Evolutionary conservation across 2,888 invertebrate species (phyloP).

Genomic region (Hirtodrosophila histrioides): DNA sequence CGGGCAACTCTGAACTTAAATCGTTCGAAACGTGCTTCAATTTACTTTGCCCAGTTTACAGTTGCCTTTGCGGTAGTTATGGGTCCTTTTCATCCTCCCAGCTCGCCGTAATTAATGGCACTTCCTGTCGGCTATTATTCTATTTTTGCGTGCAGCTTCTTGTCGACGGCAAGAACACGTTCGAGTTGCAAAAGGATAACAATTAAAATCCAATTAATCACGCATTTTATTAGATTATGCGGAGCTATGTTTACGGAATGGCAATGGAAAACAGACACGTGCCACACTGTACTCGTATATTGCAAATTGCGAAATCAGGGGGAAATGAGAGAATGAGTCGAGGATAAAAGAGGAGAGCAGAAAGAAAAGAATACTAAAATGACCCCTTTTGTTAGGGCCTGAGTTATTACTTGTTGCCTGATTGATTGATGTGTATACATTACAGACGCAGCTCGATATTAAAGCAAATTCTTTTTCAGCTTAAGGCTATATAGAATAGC

Average conservation of each 20-base stretch:
- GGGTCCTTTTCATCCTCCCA: slow-evolving; percentile 4
- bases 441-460: slow-evolving; percentile 40
- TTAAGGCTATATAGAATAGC: slow-evolving; percentile 20
- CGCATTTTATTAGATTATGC: slow-evolving; percentile 77
- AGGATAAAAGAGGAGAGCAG: not conserved
- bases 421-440: slow-evolving; percentile 71
- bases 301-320: not conserved
- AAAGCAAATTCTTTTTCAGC: slow-evolving; percentile 40
- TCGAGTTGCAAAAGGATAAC: slow-evolving; percentile 70
- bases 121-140: slow-evolving; percentile 70
- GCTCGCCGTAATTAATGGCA: slow-evolving; percentile 65
- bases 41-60: slow-evolving; percentile 45
- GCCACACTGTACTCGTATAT: slow-evolving; percentile 13
- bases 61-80: slow-evolving; percentile 22
- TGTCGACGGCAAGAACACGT: slow-evolving; percentile 59
- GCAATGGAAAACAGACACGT: slow-evolving; percentile 52
- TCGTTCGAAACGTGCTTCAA: slow-evolving; percentile 59
- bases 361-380: slow-evolving; percentile 7
- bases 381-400: slow-evolving; percentile 62
- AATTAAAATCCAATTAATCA: slow-evolving; percentile 79
- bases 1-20: slow-evolving; percentile 28
- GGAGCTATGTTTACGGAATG: slow-evolving; percentile 59
- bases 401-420: slow-evolving; percentile 77
- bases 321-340: not conserved
- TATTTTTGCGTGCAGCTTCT: slow-evolving; percentile 45